Evolutionary conservation across 1,140 invertebrate species (phyloP).

Genomic region (Listronotus bonariensis): DNA sequence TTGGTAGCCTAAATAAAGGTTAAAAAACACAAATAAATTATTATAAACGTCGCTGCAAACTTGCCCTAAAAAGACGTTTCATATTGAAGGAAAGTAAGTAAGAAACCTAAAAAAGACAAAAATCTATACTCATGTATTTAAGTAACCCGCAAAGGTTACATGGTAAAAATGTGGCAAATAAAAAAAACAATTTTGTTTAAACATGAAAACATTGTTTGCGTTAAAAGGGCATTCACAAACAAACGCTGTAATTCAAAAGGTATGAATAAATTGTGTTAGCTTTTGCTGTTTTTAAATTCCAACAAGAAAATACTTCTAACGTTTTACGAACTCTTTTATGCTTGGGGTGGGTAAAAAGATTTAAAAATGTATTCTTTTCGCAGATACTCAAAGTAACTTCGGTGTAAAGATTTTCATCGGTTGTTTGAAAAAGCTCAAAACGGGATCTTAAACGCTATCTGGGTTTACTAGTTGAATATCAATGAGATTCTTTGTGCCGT

Average conservation of each 20-base stretch:
- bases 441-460: constrained; percentile 27
- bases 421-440: constrained; percentile 33
- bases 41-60: too few relatives aligned
- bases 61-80: too few relatives aligned
- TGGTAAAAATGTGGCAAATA: too few relatives aligned
- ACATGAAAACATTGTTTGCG: too few relatives aligned
- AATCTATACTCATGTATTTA: too few relatives aligned
- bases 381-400: constrained; percentile 27
- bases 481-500: constrained; percentile 31
- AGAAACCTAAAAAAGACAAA: too few relatives aligned
- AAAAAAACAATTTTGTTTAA: too few relatives aligned
- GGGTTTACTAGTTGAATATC: constrained; percentile 26
- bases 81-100: too few relatives aligned
- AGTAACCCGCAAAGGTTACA: too few relatives aligned
- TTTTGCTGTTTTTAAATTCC: constrained; percentile 24
- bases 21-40: too few relatives aligned
- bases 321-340: constrained; percentile 29
- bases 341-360: constrained; percentile 19
- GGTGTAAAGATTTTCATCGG: constrained; percentile 26
- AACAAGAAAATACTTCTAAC: constrained; percentile 28
- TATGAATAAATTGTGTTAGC: constrained; percentile 24
- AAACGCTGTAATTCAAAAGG: constrained; percentile 1
- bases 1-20: too few relatives aligned
- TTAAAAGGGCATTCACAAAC: background rate
- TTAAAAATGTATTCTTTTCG: constrained; percentile 29